Evolutionary conservation across 2,113 vertebrate genomes (phyloP).

Genomic region (Cromileptes altivelis): DNA sequence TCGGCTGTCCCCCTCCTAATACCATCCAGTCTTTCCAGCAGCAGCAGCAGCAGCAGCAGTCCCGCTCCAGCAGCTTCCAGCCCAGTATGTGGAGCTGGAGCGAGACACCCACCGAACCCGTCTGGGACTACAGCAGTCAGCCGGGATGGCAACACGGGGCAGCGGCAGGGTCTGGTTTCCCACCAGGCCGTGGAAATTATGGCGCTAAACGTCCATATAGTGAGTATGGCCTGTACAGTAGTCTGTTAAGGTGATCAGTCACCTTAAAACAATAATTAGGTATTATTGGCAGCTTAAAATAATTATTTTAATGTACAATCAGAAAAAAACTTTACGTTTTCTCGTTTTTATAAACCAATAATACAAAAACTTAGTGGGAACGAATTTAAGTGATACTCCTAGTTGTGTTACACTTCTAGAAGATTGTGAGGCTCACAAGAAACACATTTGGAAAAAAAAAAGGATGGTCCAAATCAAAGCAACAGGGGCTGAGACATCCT

Average conservation of each 20-base stretch:
- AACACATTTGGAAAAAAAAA: no score
- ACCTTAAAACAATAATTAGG: no score
- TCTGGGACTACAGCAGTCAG: constrained; percentile 44
- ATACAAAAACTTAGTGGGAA: no score
- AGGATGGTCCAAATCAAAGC: no score
- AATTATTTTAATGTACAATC: background rate
- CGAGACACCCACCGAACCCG: constrained; percentile 44
- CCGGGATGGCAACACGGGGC: constrained; percentile 15
- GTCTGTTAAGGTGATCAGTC: background rate
- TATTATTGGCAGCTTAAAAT: background rate
- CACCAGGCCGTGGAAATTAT: background rate
- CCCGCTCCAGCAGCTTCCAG: constrained; percentile 64
- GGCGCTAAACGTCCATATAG: constrained; percentile 38
- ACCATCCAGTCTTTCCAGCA: constrained; percentile 47
- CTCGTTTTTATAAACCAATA: no score
- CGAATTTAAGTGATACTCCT: background rate
- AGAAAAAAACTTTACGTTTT: no score
- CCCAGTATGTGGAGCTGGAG: constrained; percentile 77
- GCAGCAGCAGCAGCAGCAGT: constrained; percentile 35
- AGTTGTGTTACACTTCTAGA: no score
- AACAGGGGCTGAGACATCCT: no score
- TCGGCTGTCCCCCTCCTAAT: constrained; percentile 54
- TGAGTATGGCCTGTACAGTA: constrained; percentile 7
- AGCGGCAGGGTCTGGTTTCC: background rate
- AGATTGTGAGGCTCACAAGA: no score